A percentile compares a stretch with the other conserved stretches of the same genome.
Conservation (phyloP, 2,113 vertebrate species). For the Cariama cristata region DNA sequence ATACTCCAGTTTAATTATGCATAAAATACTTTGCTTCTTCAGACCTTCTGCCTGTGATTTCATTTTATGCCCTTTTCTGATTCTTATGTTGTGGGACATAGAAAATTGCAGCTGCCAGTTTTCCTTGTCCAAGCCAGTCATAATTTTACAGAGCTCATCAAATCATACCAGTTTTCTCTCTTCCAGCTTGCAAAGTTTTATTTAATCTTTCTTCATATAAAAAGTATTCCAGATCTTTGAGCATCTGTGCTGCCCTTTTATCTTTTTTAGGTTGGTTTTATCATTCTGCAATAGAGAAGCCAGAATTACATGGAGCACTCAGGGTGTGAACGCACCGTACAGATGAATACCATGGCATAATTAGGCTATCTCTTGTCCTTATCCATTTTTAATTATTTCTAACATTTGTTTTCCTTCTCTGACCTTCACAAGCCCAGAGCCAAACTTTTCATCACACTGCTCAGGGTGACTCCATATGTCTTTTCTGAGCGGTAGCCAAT, state of each 20-base stretch:
- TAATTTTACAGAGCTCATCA: background rate
- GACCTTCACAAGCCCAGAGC: background rate
- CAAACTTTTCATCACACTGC: background rate
- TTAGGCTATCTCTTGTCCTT: background rate
- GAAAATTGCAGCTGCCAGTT: background rate
- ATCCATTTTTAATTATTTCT: background rate
- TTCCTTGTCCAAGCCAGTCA: background rate
- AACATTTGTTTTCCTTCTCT: background rate
- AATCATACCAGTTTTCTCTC: background rate
- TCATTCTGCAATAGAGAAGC: background rate
- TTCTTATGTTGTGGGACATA: background rate
- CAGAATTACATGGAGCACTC: background rate
- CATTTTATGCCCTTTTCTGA: background rate
- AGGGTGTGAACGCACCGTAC: fast-evolving
- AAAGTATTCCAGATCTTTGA: background rate
- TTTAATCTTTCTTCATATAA: background rate
- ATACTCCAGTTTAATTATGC: background rate
- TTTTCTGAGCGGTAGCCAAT: background rate
- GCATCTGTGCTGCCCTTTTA: background rate
- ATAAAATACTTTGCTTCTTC: background rate
- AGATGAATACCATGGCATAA: background rate
- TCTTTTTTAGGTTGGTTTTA: background rate
- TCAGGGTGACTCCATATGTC: background rate
- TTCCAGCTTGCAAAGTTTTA: background rate
- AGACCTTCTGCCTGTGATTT: background rate